Evolutionary conservation across 2,113 vertebrate genomes (phyloP), one percentile per base, ranked within the genome.

Genomic region (Phylloscopus trochiloides): DNA sequence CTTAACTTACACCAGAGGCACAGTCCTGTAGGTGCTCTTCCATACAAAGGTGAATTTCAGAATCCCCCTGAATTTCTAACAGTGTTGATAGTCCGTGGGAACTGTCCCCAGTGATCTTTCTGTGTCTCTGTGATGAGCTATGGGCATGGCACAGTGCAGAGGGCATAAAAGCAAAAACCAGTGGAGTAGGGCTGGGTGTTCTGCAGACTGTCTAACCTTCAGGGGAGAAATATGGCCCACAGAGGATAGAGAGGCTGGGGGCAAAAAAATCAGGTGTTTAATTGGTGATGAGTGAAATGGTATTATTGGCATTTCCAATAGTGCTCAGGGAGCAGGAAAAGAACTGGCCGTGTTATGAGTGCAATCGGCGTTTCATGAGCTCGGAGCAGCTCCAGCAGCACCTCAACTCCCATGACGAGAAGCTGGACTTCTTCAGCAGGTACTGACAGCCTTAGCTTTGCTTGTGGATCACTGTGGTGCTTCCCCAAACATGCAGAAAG

Each of bases 261-360:
- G 21, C 3, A 17, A 32, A 52, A 72, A 84, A 45, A 28, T 17
- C n/a, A 77, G 26, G 50, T 8, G 1, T 86, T 86, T 75, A 62
- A 61, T 51, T 89, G 54, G 5, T 67, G 57, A 45, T 77, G 55
- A 73, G 71, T 83, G 59, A 80, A 86, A 42, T 73, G 63, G 58
- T 83, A 42, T 88, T 78, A 28, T 18, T 90, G 63, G 55, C 52
- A 18, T 80, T 92, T 94, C 75, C 36, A 4, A 75, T 48, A 99
- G 98, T 99, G 93, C 98, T 99, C 55, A 97, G 99, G 79, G 99
- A 99, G 48, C 99, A 99, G 88, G 99, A 99, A 97, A 99, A 99
- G 98, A 99, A 99, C 92, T 99, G 99, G 99, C 99, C 99, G 0
- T 99, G 99, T 91, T 99, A 99, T 1, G 99, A 99, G 87, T 99